A percentile compares a stretch with the other conserved stretches of the same genome.
These are phyloP conservation scores for Enteromius unitaeniatus DNA, from an alignment of 2,797 vertebrate genomes.

Conservation along the genomic window DNA sequence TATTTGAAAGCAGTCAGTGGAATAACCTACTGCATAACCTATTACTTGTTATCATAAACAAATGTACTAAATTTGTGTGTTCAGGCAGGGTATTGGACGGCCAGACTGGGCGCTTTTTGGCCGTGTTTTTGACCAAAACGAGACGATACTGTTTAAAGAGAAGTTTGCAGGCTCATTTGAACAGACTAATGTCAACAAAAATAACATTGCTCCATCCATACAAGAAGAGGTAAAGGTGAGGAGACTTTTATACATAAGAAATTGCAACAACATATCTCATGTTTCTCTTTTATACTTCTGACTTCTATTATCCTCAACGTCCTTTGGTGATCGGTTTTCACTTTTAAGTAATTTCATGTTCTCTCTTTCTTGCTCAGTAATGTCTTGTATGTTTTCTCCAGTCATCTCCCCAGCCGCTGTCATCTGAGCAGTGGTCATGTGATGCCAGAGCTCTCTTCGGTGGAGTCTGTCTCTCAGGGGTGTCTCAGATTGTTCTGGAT, in stretches of 20 bases:
- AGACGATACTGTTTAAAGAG: conserved; percentile 80
- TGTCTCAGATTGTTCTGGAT: conserved; percentile 62
- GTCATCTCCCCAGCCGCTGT: conserved; percentile 25
- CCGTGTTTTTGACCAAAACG: conserved; percentile 71
- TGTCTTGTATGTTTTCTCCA: not conserved
- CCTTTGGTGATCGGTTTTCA: not conserved
- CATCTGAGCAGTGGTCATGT: conserved; percentile 69
- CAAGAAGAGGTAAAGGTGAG: conserved; percentile 67
- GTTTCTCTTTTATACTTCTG: not conserved
- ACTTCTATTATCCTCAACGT: not conserved
- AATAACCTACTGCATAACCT: not conserved
- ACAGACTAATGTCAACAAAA: conserved; percentile 39
- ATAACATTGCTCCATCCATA: not conserved
- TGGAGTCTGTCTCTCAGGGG: conserved; percentile 55
- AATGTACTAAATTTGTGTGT: conserved; percentile 19
- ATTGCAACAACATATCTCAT: not conserved
- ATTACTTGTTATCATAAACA: not conserved
- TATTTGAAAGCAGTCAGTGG: not conserved
- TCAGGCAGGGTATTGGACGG: conserved; percentile 77
- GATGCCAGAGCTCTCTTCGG: conserved; percentile 74
- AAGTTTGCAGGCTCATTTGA: conserved; percentile 79
- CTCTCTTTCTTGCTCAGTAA: not conserved
- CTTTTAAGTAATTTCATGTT: not conserved
- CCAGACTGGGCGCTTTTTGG: conserved; percentile 81
- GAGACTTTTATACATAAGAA: not conserved